A percentile compares a stretch with the other conserved stretches of the same genome.
phyloP scores from a whole-genome alignment of 1,140 invertebrate genomes.

The Camponotus floridanus region DNA sequence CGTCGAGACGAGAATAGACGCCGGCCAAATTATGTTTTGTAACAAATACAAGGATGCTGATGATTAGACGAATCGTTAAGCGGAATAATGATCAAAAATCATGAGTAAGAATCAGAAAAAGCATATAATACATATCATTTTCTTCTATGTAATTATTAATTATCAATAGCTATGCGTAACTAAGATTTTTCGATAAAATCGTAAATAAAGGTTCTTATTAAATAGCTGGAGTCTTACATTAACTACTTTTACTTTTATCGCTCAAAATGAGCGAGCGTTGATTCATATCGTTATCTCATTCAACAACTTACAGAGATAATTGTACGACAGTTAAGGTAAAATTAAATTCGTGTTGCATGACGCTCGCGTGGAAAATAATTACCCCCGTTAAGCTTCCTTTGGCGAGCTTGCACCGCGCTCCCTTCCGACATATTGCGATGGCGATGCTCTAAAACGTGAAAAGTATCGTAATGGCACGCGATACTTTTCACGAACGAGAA shows the following conservation, averaged over 20 bases:
- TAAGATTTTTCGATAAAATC: neutral
- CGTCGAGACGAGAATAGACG: neutral
- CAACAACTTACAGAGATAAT: neutral
- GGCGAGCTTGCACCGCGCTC: constrained; percentile 7
- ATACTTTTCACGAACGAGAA: neutral
- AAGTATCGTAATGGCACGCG: constrained; percentile 34
- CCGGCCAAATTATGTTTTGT: constrained; percentile 6
- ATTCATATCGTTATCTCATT: neutral
- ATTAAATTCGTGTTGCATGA: neutral
- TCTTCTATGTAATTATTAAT: neutral
- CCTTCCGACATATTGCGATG: constrained; percentile 18
- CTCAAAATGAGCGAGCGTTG: neutral
- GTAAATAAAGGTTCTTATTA: neutral
- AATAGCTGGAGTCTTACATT: neutral
- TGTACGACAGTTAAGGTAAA: constrained; percentile 14
- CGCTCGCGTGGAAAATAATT: constrained; percentile 39
- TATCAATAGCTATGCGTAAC: neutral
- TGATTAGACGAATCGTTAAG: neutral
- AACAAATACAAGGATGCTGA: neutral
- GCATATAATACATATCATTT: neutral
- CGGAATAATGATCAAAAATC: neutral
- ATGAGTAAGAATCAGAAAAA: neutral
- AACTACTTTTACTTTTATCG: neutral
- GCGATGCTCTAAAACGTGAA: constrained; percentile 17
- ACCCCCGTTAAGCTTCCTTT: neutral